Evolutionary conservation across 1,140 invertebrate species (phyloP).

Genomic region (Drosophila pseudoobscura): DNA sequence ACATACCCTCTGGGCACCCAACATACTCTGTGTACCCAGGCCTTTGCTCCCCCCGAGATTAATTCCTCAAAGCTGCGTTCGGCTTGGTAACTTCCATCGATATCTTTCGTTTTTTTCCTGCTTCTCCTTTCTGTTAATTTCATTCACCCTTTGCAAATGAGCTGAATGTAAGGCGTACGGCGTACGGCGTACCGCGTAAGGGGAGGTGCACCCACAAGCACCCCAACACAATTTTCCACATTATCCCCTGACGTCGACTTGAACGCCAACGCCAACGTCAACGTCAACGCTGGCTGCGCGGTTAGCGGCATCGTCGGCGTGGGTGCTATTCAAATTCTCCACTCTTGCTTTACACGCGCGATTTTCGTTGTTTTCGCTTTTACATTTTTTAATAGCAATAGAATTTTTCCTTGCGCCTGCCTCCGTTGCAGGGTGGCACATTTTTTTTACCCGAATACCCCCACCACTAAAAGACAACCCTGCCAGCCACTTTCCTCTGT

Average conservation of each 20-base stretch:
- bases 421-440: conserved; percentile 59
- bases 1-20: background rate
- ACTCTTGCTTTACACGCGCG: conserved; percentile 78
- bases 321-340: conserved; percentile 75
- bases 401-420: conserved; percentile 55
- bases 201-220: conserved; percentile 43
- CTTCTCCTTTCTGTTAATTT: conserved; percentile 62
- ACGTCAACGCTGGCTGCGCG: conserved; percentile 25
- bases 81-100: background rate
- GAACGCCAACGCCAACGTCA: background rate
- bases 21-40: conserved; percentile 11
- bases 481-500: conserved; percentile 57
- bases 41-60: conserved; percentile 3
- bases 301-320: conserved; percentile 33
- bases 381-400: conserved; percentile 81
- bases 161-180: conserved; percentile 10
- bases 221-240: conserved; percentile 69
- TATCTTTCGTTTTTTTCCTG: conserved; percentile 8
- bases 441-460: conserved; percentile 54
- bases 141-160: conserved; percentile 82
- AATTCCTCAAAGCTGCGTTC: conserved; percentile 1
- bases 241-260: conserved; percentile 48
- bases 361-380: conserved; percentile 82
- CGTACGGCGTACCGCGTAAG: background rate
- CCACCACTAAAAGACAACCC: conserved; percentile 53